phyloP scores from a whole-genome alignment of 2,113 vertebrate genomes.

The Gobio gobio region DNA sequence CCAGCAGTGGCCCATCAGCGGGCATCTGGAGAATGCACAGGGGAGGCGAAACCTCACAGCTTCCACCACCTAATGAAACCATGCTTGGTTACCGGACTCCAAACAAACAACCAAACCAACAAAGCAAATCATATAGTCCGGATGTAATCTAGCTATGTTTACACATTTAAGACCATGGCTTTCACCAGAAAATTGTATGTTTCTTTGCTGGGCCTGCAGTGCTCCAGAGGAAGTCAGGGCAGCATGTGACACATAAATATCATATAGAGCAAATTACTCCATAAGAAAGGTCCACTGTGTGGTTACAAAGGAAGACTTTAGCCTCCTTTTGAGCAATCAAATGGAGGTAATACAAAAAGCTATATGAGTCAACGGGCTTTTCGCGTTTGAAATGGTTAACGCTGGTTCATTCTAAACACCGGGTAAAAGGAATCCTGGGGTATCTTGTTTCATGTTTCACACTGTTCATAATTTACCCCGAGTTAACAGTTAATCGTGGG shows the following conservation, averaged over 20 bases:
- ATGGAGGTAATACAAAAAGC: background rate
- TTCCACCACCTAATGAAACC: constrained; percentile 54
- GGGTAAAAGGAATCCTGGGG: too few species aligned
- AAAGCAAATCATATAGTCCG: constrained; percentile 43
- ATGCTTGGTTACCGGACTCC: constrained; percentile 55
- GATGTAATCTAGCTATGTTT: constrained; percentile 65
- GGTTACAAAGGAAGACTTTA: background rate
- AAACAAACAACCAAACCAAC: constrained; percentile 47
- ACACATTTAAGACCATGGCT: constrained; percentile 53
- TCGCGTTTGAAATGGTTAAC: too few species aligned
- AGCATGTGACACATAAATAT: constrained; percentile 62
- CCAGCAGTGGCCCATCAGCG: constrained; percentile 55
- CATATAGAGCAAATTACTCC: constrained; percentile 60
- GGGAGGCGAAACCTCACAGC: constrained; percentile 51
- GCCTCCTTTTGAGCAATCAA: background rate
- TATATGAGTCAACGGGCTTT: background rate
- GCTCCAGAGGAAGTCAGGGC: constrained; percentile 48
- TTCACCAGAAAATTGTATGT: constrained; percentile 63
- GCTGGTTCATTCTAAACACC: too few species aligned
- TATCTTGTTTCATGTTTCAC: too few species aligned
- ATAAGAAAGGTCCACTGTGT: constrained; percentile 47
- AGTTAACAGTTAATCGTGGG: too few species aligned
- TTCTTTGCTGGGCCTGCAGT: constrained; percentile 55
- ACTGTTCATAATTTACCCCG: too few species aligned
- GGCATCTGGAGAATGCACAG: constrained; percentile 54